A percentile compares a stretch with the other conserved stretches of the same genome.
Evolutionary conservation across 1,140 invertebrate species (phyloP).

Genomic region (Drosophila sturtevanti): DNA sequence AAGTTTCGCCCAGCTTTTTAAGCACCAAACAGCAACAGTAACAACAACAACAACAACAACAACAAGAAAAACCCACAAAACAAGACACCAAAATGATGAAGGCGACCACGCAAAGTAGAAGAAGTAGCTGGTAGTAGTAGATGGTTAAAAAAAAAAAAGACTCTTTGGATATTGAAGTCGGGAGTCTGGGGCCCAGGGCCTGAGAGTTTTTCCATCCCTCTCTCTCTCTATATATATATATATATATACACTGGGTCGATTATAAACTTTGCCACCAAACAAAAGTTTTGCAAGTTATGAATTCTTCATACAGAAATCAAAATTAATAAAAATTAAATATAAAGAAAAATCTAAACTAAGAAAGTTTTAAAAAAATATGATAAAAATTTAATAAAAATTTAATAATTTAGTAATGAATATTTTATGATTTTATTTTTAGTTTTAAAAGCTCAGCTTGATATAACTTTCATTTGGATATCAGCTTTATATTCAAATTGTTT

Average conservation of each 20-base stretch:
- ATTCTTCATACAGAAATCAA: too few species aligned
- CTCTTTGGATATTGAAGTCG: neutral
- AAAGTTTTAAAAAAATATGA: too few species aligned
- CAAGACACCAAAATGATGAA: conserved; percentile 81
- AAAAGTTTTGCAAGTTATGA: too few species aligned
- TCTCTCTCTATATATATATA: neutral
- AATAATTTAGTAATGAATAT: too few species aligned
- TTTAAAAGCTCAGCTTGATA: too few species aligned
- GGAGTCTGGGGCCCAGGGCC: conserved; percentile 8
- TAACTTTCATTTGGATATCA: too few species aligned
- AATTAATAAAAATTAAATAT: too few species aligned
- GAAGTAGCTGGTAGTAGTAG: conserved; percentile 44
- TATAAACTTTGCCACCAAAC: conserved; percentile 26
- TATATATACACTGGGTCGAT: neutral
- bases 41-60: conserved; percentile 57
- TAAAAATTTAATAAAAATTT: too few species aligned
- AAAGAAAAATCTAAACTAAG: too few species aligned
- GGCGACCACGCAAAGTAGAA: conserved; percentile 78
- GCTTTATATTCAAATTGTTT: too few species aligned
- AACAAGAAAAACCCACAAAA: conserved; percentile 74
- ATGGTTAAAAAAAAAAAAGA: too few species aligned
- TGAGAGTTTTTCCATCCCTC: conserved; percentile 17
- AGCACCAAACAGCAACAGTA: conserved; percentile 52
- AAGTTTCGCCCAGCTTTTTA: conserved; percentile 81
- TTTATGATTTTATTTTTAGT: too few species aligned